Evolutionary conservation across 1,140 invertebrate genomes (phyloP).

Genomic region (Sesamia nonagrioides): DNA sequence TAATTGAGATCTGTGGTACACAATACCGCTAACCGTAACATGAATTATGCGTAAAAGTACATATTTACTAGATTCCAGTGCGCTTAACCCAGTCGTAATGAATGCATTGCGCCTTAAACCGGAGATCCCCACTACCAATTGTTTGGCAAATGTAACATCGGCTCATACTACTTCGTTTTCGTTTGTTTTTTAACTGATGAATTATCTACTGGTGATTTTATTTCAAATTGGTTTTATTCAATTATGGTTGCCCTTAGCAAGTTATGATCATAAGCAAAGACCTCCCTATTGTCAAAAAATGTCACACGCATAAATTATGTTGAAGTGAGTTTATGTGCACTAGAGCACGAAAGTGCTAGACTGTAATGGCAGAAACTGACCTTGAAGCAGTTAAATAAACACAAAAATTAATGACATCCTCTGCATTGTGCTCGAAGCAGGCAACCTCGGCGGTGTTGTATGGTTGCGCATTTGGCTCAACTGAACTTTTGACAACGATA

Average conservation of each 20-base stretch:
- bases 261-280: not conserved
- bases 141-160: conserved; percentile 3
- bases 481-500: conserved; percentile 44
- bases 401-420: conserved; percentile 46
- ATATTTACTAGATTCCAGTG: conserved; percentile 31
- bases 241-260: not conserved
- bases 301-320: conserved; percentile 3
- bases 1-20: conserved; percentile 57
- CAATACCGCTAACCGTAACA: conserved; percentile 42
- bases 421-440: conserved; percentile 22
- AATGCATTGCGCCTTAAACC: conserved; percentile 1
- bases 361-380: conserved; percentile 25
- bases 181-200: not conserved
- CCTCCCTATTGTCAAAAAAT: conserved; percentile 12
- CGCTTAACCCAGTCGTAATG: conserved; percentile 2
- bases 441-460: conserved; percentile 12
- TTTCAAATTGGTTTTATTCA: not conserved
- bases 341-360: conserved; percentile 28
- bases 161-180: not conserved
- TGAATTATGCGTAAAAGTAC: conserved; percentile 21
- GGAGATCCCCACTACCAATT: not conserved
- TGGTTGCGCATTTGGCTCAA: conserved; percentile 31
- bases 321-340: conserved; percentile 5
- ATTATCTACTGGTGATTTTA: not conserved
- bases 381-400: conserved; percentile 32